These are phyloP conservation scores for Agrotis puta DNA, from an alignment of 2,888 invertebrate species.

Conservation along the genomic window DNA sequence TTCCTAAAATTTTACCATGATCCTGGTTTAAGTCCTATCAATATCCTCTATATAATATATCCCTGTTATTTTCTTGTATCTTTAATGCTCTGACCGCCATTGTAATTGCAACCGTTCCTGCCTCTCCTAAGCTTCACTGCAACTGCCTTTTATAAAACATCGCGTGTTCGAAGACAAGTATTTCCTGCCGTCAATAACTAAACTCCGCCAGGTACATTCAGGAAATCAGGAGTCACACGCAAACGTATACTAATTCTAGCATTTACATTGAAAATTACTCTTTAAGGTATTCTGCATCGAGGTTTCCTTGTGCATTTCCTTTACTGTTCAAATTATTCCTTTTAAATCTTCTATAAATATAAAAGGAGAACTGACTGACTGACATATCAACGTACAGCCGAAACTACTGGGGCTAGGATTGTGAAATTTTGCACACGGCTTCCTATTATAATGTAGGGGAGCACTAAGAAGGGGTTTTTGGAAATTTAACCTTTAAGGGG, in stretches of 20 bases:
- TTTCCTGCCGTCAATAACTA: slow-evolving; percentile 43
- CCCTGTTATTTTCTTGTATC: not conserved
- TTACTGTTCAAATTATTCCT: not conserved
- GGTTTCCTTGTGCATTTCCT: slow-evolving; percentile 13
- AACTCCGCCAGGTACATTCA: slow-evolving; percentile 32
- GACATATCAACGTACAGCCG: too few relatives aligned
- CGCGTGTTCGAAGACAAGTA: slow-evolving; percentile 44
- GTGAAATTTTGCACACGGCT: too few relatives aligned
- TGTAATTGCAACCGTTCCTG: not conserved
- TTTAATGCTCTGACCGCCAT: not conserved
- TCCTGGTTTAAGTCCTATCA: not conserved
- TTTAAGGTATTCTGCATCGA: slow-evolving; percentile 5
- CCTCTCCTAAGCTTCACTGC: slow-evolving; percentile 6
- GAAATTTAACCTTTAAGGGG: too few relatives aligned
- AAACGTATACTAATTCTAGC: slow-evolving; percentile 28
- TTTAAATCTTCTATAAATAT: too few relatives aligned
- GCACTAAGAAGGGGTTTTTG: too few relatives aligned
- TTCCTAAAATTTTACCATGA: not conserved
- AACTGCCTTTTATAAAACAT: slow-evolving; percentile 33
- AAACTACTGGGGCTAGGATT: too few relatives aligned
- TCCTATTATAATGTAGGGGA: too few relatives aligned
- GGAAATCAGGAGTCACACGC: slow-evolving; percentile 28
- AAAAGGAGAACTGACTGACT: too few relatives aligned
- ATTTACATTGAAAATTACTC: slow-evolving; percentile 33
- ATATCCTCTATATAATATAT: not conserved